Conservation (phyloP, 2,888 invertebrate genomes). For the Rotaria magnacalcarata region DNA sequence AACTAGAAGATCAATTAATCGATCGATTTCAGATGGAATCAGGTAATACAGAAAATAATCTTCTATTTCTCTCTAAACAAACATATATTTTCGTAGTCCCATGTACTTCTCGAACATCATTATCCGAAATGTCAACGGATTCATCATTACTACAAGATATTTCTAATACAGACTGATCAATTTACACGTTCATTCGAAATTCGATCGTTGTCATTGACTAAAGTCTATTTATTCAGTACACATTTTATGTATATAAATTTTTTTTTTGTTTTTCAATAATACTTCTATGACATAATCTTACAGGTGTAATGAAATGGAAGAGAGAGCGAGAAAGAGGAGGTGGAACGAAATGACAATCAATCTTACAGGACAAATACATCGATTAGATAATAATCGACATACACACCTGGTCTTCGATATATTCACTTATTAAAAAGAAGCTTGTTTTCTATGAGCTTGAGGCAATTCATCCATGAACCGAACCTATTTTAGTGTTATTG, state of each 20-base stretch:
- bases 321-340: constrained; percentile 1
- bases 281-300: background rate
- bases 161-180: constrained; percentile 4
- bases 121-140: constrained; percentile 7
- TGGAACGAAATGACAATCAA: constrained; percentile 15
- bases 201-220: constrained; percentile 11
- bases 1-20: constrained; percentile 34
- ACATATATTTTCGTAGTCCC: background rate
- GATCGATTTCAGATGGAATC: background rate
- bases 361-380: background rate
- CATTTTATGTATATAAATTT: background rate
- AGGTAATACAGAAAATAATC: background rate
- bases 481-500: background rate
- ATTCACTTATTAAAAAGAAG: background rate
- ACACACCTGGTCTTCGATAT: background rate
- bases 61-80: no score
- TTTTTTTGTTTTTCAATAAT: constrained; percentile 18
- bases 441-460: background rate
- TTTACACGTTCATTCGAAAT: constrained; percentile 3
- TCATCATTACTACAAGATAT: constrained; percentile 12
- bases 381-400: constrained; percentile 15
- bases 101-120: background rate
- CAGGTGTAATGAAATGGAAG: constrained; percentile 29
- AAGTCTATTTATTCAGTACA: constrained; percentile 17
- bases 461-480: background rate